Conservation (phyloP, 2,888 invertebrate genomes). For the Octonoba sinensis region DNA sequence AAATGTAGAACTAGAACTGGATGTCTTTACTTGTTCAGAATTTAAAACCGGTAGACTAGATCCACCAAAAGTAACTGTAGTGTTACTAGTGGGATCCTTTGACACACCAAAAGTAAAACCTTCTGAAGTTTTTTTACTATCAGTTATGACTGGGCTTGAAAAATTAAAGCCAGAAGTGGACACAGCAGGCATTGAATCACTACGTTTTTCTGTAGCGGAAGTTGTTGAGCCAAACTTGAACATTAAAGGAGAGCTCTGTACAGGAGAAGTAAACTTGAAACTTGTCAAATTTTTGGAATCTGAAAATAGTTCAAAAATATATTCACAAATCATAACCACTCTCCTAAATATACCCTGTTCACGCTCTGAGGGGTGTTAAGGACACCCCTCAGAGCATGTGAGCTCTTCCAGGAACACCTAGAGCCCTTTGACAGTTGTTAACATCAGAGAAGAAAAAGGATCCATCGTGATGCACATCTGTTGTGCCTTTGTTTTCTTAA, state of each 20-base stretch:
- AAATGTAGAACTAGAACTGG: too few species aligned
- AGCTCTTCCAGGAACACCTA: too few species aligned
- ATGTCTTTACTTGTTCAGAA: not conserved
- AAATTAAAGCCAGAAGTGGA: conserved; percentile 18
- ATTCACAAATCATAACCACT: not conserved
- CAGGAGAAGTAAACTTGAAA: conserved; percentile 41
- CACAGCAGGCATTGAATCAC: not conserved
- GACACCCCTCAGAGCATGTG: too few species aligned
- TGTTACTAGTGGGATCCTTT: not conserved
- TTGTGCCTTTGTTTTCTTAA: too few species aligned
- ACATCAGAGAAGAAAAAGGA: too few species aligned
- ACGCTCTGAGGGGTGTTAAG: too few species aligned
- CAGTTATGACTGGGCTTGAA: not conserved
- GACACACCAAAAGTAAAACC: too few species aligned
- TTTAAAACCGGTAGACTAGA: conserved; percentile 8
- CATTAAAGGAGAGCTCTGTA: conserved; percentile 32
- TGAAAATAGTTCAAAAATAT: not conserved
- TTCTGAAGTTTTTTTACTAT: too few species aligned
- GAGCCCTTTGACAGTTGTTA: too few species aligned
- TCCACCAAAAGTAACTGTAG: conserved; percentile 10
- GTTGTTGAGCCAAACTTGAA: conserved; percentile 32
- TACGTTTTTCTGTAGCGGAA: not conserved
- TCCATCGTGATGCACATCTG: too few species aligned
- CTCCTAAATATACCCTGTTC: too few species aligned
- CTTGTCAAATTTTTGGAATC: conserved; percentile 21